Evolutionary conservation across 2,888 invertebrate species (phyloP).

Genomic region (Cabera pusaria): DNA sequence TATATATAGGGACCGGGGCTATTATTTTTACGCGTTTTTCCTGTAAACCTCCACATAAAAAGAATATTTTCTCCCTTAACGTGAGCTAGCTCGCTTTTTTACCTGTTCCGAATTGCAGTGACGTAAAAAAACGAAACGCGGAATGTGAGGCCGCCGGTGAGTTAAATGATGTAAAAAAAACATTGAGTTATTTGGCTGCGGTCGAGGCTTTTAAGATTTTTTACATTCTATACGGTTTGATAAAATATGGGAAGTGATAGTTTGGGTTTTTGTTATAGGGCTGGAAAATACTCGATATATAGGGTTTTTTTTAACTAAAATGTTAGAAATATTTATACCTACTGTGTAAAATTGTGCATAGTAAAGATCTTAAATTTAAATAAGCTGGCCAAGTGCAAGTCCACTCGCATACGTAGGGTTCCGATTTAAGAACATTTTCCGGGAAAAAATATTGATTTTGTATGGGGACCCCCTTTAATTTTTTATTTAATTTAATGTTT

Average conservation of each 20-base stretch:
- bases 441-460: too few species aligned
- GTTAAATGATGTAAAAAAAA: slow-evolving; percentile 18
- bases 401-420: too few species aligned
- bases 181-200: slow-evolving; percentile 14
- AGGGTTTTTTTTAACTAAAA: too few species aligned
- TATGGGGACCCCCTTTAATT: too few species aligned
- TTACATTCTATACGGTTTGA: slow-evolving; percentile 5
- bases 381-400: too few species aligned
- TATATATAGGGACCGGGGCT: slow-evolving; percentile 19
- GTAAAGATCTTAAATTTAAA: too few species aligned
- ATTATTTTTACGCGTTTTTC: slow-evolving; percentile 22
- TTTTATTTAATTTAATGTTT: too few species aligned
- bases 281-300: too few species aligned
- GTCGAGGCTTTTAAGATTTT: slow-evolving; percentile 6
- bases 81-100: slow-evolving; percentile 19
- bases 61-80: slow-evolving; percentile 15
- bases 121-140: slow-evolving; percentile 16
- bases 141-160: slow-evolving; percentile 15
- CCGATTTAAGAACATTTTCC: too few species aligned
- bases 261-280: slow-evolving; percentile 1
- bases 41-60: slow-evolving; percentile 19
- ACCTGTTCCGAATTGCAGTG: slow-evolving; percentile 17
- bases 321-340: too few species aligned
- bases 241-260: slow-evolving; percentile 8
- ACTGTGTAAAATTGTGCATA: too few species aligned